A percentile compares a stretch with the other conserved stretches of the same genome.
phyloP scores from a whole-genome alignment of 2,888 invertebrate species.

The Hedychridium roseum region DNA sequence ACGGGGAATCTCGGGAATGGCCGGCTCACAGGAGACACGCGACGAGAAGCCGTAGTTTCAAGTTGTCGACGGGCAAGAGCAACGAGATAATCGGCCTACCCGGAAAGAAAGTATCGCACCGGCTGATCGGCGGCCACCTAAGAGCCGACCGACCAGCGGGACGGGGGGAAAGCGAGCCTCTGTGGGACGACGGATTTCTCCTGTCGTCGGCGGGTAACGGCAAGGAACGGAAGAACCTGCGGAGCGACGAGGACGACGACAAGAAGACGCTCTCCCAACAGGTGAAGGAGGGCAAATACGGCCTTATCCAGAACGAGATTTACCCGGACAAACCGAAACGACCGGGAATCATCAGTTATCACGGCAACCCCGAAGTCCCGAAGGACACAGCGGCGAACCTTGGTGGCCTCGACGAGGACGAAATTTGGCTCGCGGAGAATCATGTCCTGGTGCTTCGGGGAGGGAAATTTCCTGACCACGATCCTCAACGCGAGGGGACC shows the following conservation, averaged over 20 bases:
- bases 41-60: constrained; percentile 9
- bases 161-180: constrained; percentile 39
- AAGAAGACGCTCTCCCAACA: constrained; percentile 89
- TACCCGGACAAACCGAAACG: constrained; percentile 76
- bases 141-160: constrained; percentile 43
- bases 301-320: constrained; percentile 85
- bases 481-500: constrained; percentile 29
- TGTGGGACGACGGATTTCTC: constrained; percentile 69
- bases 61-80: constrained; percentile 30
- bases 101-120: constrained; percentile 46
- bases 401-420: constrained; percentile 83
- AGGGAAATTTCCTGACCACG: constrained; percentile 71
- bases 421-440: constrained; percentile 91
- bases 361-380: constrained; percentile 81
- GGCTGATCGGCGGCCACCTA: constrained; percentile 76
- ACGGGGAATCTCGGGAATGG: constrained; percentile 39
- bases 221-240: constrained; percentile 65
- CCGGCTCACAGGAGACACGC: constrained; percentile 12
- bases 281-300: constrained; percentile 90
- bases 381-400: constrained; percentile 81
- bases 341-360: constrained; percentile 85
- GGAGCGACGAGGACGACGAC: constrained; percentile 71
- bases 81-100: constrained; percentile 38
- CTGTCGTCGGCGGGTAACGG: constrained; percentile 77
- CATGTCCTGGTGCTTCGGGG: constrained; percentile 85